A percentile compares a stretch with the other conserved stretches of the same genome.
Evolutionary conservation across 2,113 vertebrate species (phyloP).

Genomic region (Muntiacus reevesi): DNA sequence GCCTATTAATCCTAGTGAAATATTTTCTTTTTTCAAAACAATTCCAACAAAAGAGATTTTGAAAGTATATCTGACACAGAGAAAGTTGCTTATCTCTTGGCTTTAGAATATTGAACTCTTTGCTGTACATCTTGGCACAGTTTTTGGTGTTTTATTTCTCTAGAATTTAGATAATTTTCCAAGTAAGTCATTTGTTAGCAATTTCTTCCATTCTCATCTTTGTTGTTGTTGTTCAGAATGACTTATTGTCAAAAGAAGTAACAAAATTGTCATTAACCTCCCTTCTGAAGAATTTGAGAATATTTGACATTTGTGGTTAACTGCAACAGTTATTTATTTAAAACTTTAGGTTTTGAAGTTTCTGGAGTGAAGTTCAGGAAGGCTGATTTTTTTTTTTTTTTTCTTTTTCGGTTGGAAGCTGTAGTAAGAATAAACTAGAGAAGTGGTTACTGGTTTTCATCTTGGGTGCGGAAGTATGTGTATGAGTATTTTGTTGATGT

Average conservation of each 20-base stretch:
- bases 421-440: conserved; percentile 28
- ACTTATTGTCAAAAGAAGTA: conserved; percentile 27
- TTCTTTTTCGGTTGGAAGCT: not conserved
- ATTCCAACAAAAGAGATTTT: not conserved
- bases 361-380: conserved; percentile 33
- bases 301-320: not conserved
- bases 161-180: conserved; percentile 48
- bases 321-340: not conserved
- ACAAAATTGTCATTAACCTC: not conserved
- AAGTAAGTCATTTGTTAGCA: conserved; percentile 40
- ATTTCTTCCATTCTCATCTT: conserved; percentile 23
- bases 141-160: conserved; percentile 13
- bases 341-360: not conserved
- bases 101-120: conserved; percentile 13
- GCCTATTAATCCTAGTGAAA: not conserved
- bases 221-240: conserved; percentile 18
- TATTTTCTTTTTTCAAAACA: not conserved
- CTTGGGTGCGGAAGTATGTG: conserved; percentile 30
- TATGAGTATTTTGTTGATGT: conserved; percentile 22
- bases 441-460: conserved; percentile 40
- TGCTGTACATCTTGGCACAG: conserved; percentile 21
- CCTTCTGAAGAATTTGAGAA: not conserved
- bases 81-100: not conserved
- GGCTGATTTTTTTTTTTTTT: not conserved
- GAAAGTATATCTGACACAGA: not conserved